A percentile compares a stretch with the other conserved stretches of the same genome.
phyloP scores from a whole-genome alignment of 2,113 vertebrate species.

The Platysternon megacephalum region DNA sequence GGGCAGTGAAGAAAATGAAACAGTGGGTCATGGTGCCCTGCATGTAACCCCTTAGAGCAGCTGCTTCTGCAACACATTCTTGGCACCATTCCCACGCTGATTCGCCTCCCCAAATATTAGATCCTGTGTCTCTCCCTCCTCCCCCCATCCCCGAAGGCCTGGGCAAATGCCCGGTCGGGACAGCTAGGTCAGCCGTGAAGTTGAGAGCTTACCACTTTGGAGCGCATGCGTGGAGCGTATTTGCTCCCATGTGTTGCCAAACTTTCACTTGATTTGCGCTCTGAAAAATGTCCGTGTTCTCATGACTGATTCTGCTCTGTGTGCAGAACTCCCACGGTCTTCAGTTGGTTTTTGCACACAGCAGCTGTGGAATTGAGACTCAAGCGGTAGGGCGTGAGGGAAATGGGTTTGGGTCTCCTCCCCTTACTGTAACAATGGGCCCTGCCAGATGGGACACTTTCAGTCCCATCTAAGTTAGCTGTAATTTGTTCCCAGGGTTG shows the following conservation, averaged over 20 bases:
- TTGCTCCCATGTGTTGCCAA: not conserved
- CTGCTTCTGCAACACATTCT: not conserved
- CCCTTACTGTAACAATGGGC: not conserved
- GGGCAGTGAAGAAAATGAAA: not conserved
- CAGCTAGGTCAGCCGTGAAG: too few species aligned
- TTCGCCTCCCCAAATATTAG: not conserved
- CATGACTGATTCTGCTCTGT: rapidly evolving
- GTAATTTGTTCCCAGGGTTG: slow-evolving; percentile 29
- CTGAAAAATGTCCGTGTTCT: rapidly evolving
- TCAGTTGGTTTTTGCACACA: not conserved
- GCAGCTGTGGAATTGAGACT: not conserved
- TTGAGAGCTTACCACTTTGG: too few species aligned
- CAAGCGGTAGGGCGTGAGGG: not conserved
- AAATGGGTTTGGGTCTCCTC: not conserved
- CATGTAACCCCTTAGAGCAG: not conserved
- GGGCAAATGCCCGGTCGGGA: too few species aligned
- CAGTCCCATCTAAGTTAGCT: not conserved
- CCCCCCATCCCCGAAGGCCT: too few species aligned
- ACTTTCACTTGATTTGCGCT: not conserved
- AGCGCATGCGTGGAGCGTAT: not conserved
- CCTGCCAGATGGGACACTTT: slow-evolving; percentile 34
- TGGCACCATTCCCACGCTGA: not conserved
- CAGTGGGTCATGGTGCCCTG: not conserved
- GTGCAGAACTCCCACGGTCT: not conserved
- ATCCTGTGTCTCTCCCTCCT: not conserved